phyloP scores from a whole-genome alignment of 2,888 invertebrate genomes.

The Drosophila multiciliata region DNA sequence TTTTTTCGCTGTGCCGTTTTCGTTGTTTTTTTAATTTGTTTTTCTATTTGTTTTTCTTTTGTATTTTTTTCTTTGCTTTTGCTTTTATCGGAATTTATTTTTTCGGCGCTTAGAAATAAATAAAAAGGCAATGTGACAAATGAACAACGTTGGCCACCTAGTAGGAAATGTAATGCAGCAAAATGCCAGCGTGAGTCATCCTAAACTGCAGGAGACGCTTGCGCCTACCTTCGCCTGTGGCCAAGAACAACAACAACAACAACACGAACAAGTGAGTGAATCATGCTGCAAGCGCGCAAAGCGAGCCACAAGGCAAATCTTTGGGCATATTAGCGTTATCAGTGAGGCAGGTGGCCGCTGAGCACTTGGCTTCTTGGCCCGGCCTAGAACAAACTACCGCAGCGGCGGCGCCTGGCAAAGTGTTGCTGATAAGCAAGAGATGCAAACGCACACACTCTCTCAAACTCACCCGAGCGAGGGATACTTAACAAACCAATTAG shows the following conservation, averaged over 20 bases:
- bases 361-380: slow-evolving; percentile 43
- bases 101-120: slow-evolving; percentile 15
- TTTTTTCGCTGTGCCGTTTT: slow-evolving; percentile 1
- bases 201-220: slow-evolving; percentile 13
- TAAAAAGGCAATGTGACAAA: slow-evolving; percentile 41
- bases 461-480: slow-evolving; percentile 20
- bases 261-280: slow-evolving; percentile 44
- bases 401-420: slow-evolving; percentile 64
- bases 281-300: slow-evolving; percentile 62
- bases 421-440: slow-evolving; percentile 61
- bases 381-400: slow-evolving; percentile 56
- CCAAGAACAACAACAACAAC: background rate
- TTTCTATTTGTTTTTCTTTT: slow-evolving; percentile 8
- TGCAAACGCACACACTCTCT: slow-evolving; percentile 17
- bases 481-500: slow-evolving; percentile 80
- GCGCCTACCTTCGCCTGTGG: slow-evolving; percentile 14
- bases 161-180: slow-evolving; percentile 25
- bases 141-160: slow-evolving; percentile 61
- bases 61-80: slow-evolving; percentile 8
- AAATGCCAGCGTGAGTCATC: slow-evolving; percentile 56
- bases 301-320: slow-evolving; percentile 49
- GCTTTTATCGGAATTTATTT: slow-evolving; percentile 2
- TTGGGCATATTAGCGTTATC: slow-evolving; percentile 55
- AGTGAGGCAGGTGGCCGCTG: slow-evolving; percentile 44
- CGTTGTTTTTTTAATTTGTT: slow-evolving; percentile 4